Base-by-base conservation (phyloP, 2,113 vertebrate genomes). In the Mesembrinibis cayennensis region DNA sequence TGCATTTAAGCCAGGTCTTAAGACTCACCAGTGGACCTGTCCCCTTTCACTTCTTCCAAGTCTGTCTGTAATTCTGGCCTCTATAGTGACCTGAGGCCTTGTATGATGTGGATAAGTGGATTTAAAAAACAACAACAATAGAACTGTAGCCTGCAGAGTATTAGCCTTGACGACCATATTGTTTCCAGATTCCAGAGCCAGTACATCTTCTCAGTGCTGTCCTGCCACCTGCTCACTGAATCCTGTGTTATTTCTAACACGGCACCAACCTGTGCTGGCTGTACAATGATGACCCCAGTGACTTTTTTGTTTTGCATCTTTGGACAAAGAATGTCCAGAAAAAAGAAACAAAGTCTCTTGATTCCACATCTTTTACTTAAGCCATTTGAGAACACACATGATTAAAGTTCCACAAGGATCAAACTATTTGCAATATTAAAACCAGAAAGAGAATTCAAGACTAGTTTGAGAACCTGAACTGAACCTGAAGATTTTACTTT, bases 41-140 rank as follows among this genome's bases (percentile, higher is more conserved):
- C 11, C 65, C 44, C 10, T 58, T 40, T 21, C 6, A 6, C 8
- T 13, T 27, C 34, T 32, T 38, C 55, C 59, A 65, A 13, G 32
- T 26, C 34, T 13, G 13, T 23, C 38, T 27, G 44, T 21, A 47
- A 42, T 85, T 34, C 63, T 4, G 1, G 63, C 38, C 49, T 36
- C 53, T 42, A 5, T 2, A 44, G 63, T 5, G 32, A 67, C 19
- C 47, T 6, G 16, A 72, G 47, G 16, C 47, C 72, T 38, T 3
- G 1, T 3, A 15, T 10, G 27, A 59, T 0, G 2, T 6, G 47
- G 34, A 1, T 13, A 66, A 42, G 22, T 19, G 36, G 17, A 66
- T 66, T 61, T 45, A 16, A 81, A 42, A n/a, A 44, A 5, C 10
- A 29, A 10, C 52, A 56, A 26, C 22, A 44, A 2, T 42, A 62